Percentiles rank a stretch among this genome's conserved stretches.
Evolutionary conservation across 2,888 invertebrate species (phyloP).

Genomic region (Cylloceria caligata): DNA sequence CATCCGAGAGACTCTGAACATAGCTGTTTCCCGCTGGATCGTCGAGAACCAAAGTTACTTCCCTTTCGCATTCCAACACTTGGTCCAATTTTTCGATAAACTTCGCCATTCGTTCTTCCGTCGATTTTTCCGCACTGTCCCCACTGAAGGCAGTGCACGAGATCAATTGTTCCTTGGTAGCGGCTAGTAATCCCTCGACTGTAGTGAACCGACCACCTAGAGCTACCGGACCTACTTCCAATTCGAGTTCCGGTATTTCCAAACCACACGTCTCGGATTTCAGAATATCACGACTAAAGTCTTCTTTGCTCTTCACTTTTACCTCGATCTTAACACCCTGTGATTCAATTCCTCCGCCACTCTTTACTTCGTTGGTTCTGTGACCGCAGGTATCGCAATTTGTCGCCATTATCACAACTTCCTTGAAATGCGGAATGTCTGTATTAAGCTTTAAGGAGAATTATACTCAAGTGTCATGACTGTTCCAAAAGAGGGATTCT

Average conservation of each 20-base stretch:
- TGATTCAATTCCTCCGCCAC: constrained; percentile 94
- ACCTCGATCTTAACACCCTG: constrained; percentile 92
- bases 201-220: constrained; percentile 98
- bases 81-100: constrained; percentile 90
- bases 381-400: constrained; percentile 95
- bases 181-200: constrained; percentile 94
- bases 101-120: constrained; percentile 86
- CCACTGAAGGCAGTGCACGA: constrained; percentile 89
- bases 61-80: constrained; percentile 87
- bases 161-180: constrained; percentile 91
- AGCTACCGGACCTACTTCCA: constrained; percentile 94
- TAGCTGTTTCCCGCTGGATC: constrained; percentile 99
- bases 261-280: constrained; percentile 95
- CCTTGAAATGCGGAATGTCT: constrained; percentile 98
- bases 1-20: constrained; percentile 91
- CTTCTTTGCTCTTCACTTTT: constrained; percentile 88
- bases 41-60: constrained; percentile 93
- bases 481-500: not conserved
- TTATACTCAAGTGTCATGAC: not conserved
- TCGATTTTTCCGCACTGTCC: constrained; percentile 88
- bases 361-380: constrained; percentile 98
- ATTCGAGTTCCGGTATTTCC: constrained; percentile 93
- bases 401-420: constrained; percentile 99
- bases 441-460: constrained; percentile 50
- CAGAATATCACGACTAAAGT: constrained; percentile 96